Evolutionary conservation across 2,113 vertebrate species (phyloP).

Genomic region (Dipodomys spectabilis): DNA sequence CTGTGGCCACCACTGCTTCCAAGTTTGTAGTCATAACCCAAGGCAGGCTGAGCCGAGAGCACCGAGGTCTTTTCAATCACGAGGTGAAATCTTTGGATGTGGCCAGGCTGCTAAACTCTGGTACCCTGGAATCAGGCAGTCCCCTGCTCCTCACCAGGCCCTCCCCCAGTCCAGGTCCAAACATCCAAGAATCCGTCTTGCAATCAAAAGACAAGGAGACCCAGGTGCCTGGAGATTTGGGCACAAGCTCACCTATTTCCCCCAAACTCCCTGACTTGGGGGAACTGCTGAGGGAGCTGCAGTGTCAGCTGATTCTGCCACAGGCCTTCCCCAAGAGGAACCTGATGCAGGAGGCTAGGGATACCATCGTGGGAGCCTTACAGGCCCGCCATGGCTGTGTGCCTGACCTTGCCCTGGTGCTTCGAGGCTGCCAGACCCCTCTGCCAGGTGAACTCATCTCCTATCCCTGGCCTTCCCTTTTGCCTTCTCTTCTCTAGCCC

Average conservation of each 20-base stretch:
- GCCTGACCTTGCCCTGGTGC: conserved; percentile 82
- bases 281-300: conserved; percentile 83
- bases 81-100: conserved; percentile 89
- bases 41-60: conserved; percentile 78
- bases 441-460: conserved; percentile 68
- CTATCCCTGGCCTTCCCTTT: not conserved
- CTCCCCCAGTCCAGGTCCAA: conserved; percentile 36
- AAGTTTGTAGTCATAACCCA: conserved; percentile 76
- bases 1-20: conserved; percentile 26
- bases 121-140: conserved; percentile 46
- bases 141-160: not conserved
- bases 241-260: conserved; percentile 20
- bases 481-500: not conserved
- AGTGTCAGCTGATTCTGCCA: conserved; percentile 79
- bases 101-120: conserved; percentile 73
- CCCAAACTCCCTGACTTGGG: conserved; percentile 40
- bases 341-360: conserved; percentile 85
- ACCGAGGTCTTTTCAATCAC: conserved; percentile 89
- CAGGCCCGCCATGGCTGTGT: conserved; percentile 83
- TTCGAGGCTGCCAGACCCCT: conserved; percentile 21
- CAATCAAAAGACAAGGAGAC: conserved; percentile 69
- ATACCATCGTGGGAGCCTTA: conserved; percentile 83
- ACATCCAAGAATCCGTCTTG: not conserved
- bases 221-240: conserved; percentile 33
- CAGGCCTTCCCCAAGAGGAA: conserved; percentile 77